Conservation (phyloP, 2,888 invertebrate species). For the Cartodere bifasciata region DNA sequence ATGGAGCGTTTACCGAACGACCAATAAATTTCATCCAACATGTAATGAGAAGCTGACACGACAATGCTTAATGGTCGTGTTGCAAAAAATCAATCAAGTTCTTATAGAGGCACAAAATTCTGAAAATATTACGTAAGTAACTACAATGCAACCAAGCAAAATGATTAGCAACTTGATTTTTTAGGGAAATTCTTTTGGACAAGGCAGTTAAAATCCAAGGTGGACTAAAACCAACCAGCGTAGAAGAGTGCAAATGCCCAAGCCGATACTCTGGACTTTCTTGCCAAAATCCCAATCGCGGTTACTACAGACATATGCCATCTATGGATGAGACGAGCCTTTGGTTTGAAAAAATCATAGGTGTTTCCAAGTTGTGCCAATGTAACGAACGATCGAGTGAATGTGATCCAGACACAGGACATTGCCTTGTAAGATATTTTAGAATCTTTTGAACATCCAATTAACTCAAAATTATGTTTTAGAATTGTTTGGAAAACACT, state of each 20-base stretch:
- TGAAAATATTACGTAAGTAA: constrained; percentile 9
- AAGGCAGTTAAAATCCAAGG: constrained; percentile 59
- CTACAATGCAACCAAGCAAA: neutral
- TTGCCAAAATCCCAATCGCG: constrained; percentile 78
- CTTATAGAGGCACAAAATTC: constrained; percentile 39
- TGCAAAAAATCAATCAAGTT: constrained; percentile 75
- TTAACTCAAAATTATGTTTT: constrained; percentile 14
- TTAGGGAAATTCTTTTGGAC: constrained; percentile 63
- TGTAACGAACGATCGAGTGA: constrained; percentile 67
- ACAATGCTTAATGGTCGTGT: constrained; percentile 78
- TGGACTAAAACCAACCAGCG: constrained; percentile 54
- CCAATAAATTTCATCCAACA: constrained; percentile 26
- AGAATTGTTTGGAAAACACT: constrained; percentile 79
- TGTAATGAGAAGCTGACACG: constrained; percentile 49
- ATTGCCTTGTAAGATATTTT: constrained; percentile 55
- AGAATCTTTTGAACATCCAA: neutral
- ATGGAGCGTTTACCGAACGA: constrained; percentile 43
- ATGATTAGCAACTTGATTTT: constrained; percentile 5
- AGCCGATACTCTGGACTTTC: constrained; percentile 69
- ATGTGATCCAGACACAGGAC: constrained; percentile 75
- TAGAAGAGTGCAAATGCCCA: constrained; percentile 81
- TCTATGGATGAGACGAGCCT: constrained; percentile 54
- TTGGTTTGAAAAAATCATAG: constrained; percentile 56
- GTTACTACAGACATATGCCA: constrained; percentile 64
- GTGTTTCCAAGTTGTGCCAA: constrained; percentile 64